Evolutionary conservation across 2,113 vertebrate genomes (phyloP).

Genomic region (Oryzias javanicus): DNA sequence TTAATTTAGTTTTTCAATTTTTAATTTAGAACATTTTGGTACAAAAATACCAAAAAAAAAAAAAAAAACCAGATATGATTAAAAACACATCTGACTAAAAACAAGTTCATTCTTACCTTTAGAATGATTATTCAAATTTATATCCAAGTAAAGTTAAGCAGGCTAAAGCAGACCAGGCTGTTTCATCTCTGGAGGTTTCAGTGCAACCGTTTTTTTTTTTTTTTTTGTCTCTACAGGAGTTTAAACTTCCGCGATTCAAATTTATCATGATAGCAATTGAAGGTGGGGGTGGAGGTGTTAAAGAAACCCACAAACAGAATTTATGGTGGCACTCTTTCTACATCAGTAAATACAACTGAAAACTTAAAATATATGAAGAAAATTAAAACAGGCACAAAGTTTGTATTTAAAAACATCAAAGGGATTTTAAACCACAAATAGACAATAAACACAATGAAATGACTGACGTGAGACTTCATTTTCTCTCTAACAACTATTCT

Average conservation of each 20-base stretch:
- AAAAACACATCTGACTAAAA: not conserved
- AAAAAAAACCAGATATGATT: too few relatives aligned
- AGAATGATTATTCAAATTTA: not conserved
- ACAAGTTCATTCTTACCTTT: constrained; percentile 37
- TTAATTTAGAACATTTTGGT: too few relatives aligned
- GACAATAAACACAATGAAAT: too few relatives aligned
- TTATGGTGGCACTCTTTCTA: not conserved
- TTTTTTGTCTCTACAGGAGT: not conserved
- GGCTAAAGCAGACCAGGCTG: not conserved
- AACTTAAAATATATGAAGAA: not conserved
- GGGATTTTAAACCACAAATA: too few relatives aligned
- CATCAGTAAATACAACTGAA: not conserved
- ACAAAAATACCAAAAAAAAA: too few relatives aligned
- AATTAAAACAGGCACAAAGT: not conserved
- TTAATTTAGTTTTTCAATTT: too few relatives aligned
- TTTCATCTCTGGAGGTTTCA: not conserved
- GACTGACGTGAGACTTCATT: too few relatives aligned
- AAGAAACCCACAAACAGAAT: not conserved
- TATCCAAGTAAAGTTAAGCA: not conserved
- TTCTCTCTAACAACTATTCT: too few relatives aligned
- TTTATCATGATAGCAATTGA: not conserved
- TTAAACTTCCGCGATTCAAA: constrained; percentile 40
- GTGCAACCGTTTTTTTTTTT: rapidly evolving
- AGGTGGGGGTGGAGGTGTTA: not conserved
- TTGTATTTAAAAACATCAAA: not conserved